Evolutionary conservation across 2,888 invertebrate genomes (phyloP), one percentile per base, ranked within the genome.

Genomic region (Hypomecis atomaria): DNA sequence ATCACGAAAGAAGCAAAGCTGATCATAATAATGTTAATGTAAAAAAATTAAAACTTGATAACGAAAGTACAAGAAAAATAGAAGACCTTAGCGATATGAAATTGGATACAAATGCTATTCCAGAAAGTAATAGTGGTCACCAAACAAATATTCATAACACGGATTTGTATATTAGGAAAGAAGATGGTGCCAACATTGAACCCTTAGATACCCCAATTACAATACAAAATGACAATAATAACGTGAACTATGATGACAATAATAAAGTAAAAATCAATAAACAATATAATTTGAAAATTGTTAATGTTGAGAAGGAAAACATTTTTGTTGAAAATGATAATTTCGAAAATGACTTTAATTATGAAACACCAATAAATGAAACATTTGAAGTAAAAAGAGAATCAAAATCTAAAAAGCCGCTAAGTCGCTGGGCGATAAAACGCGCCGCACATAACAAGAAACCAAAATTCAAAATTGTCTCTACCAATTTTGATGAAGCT

Each of bases 371-470:
- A 48, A 34, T 34, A 10, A 48, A 33, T 34, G 5, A 48, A 6
- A 48, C 10, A 48, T 34, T 1, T 5, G 9, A 11, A 11, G n/a
- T 36, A n/a, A 48, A 48, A 7, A 34, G 7, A 45, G 45, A 36
- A n/a, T 10, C 33, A 23, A 34, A 48, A 34, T 48, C 34, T 0
- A 45, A 45, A 36, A 36, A 36, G 11, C 10, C 48, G 11, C 34
- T 34, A 11, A 48, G 48, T 36, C 48, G 48, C 7, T 48, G 48
- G 48, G 48, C 48, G 6, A 36, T 34, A 6, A 48, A 34, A 36
- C 36, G 48, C 4, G 34, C 48, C n/a, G n/a, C n/a, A 11, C 36
- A 48, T 36, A 48, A 48, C 36, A 48, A 48, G 48, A 48, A 48
- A 5, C 48, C 36, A 7, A 48, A 48, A 48, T 48, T 36, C 48